phyloP scores from a whole-genome alignment of 2,797 vertebrate species.

The Cercopithecus petaurista region DNA sequence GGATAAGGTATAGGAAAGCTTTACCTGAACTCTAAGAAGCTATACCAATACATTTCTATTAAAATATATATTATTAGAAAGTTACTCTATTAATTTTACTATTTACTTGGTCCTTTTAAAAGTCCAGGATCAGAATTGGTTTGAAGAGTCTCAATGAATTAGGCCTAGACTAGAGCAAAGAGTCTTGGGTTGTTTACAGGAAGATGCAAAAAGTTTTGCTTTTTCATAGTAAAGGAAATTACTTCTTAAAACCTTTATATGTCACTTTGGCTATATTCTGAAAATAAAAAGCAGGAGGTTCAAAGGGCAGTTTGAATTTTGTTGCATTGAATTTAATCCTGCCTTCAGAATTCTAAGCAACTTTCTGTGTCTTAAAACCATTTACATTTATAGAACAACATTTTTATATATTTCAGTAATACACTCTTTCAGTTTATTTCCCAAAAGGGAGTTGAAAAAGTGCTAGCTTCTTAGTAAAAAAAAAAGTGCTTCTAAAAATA shows the following conservation, averaged over 20 bases:
- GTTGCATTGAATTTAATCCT: background rate
- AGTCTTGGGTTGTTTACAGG: background rate
- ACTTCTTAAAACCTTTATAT: slow-evolving; percentile 51
- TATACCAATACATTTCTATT: background rate
- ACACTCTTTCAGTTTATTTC: slow-evolving; percentile 35
- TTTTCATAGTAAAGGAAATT: slow-evolving; percentile 72
- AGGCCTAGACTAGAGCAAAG: background rate
- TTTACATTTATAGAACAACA: background rate
- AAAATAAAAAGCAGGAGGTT: background rate
- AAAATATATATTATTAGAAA: background rate
- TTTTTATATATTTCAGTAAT: slow-evolving; percentile 40
- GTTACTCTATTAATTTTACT: background rate
- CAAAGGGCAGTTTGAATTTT: background rate
- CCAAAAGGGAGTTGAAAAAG: slow-evolving; percentile 16
- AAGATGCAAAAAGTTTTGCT: slow-evolving; percentile 18
- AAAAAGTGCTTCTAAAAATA: slow-evolving; percentile 33
- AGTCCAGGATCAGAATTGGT: background rate
- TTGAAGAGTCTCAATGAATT: background rate
- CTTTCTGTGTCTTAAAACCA: slow-evolving; percentile 30
- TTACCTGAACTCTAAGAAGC: background rate
- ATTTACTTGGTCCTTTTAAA: background rate
- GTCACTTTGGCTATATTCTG: background rate
- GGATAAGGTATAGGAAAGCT: background rate
- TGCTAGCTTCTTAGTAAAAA: background rate
- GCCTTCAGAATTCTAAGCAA: background rate